A percentile compares a stretch with the other conserved stretches of the same genome.
Conservation (phyloP, 2,797 vertebrate species). For the Monodelphis domestica region DNA sequence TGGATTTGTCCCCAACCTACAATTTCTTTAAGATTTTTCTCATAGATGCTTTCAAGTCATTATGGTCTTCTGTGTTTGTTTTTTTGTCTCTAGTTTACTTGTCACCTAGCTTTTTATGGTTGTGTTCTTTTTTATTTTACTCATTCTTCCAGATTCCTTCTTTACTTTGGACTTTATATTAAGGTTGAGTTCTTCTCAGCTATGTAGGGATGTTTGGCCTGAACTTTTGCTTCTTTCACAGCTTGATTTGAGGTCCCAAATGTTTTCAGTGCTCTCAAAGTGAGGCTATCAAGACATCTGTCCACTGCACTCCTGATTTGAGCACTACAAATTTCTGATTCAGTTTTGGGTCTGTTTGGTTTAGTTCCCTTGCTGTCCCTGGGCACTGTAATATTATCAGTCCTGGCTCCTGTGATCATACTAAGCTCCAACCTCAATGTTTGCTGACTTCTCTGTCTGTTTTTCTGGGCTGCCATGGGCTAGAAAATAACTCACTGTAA, state of each 20-base stretch:
- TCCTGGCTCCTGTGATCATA: background rate
- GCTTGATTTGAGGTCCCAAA: background rate
- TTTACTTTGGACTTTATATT: background rate
- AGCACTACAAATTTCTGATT: background rate
- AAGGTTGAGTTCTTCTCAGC: background rate
- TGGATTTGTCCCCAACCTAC: background rate
- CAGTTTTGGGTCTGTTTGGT: background rate
- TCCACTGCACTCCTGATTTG: background rate
- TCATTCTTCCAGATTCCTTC: background rate
- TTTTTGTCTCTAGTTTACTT: background rate
- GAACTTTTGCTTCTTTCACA: background rate
- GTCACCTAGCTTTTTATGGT: background rate
- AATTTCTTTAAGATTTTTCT: background rate
- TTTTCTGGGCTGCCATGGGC: background rate
- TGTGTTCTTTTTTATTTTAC: background rate
- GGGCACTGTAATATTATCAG: background rate
- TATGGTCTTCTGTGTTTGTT: background rate
- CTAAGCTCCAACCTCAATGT: background rate
- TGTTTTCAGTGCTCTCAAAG: background rate
- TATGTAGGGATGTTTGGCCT: background rate
- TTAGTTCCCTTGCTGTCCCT: background rate
- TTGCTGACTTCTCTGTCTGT: background rate
- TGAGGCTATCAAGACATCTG: background rate
- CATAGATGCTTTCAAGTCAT: background rate
- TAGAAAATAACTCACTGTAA: background rate